Percentiles rank a stretch among this genome's conserved stretches.
These are phyloP conservation scores for Coptotermes formosanus DNA, from an alignment of 1,140 invertebrate genomes.

Conservation along the genomic window DNA sequence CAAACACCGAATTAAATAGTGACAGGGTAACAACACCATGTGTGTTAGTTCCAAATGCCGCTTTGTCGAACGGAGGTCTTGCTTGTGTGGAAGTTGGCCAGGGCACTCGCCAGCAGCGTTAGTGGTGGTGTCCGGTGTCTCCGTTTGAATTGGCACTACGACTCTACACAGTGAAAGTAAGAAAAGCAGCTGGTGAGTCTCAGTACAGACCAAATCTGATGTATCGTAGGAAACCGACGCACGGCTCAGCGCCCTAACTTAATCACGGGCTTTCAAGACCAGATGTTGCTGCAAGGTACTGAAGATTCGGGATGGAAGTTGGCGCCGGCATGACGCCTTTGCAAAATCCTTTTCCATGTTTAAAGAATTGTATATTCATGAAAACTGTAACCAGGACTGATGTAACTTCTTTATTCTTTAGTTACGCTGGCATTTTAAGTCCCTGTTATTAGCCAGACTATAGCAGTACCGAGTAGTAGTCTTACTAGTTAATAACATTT, in stretches of 20 bases:
- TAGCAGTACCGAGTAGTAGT: too few species aligned
- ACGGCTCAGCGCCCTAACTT: neutral
- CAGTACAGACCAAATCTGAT: neutral
- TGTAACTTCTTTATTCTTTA: too few species aligned
- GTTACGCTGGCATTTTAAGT: too few species aligned
- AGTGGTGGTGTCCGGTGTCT: neutral
- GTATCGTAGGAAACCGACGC: neutral
- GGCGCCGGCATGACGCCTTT: neutral
- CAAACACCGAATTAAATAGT: too few species aligned
- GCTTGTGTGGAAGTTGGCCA: neutral
- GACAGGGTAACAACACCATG: too few species aligned
- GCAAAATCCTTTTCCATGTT: too few species aligned
- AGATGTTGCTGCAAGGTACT: neutral
- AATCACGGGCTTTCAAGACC: conserved; percentile 10
- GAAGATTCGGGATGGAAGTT: neutral
- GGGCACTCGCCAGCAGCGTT: neutral
- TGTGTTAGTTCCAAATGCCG: neutral
- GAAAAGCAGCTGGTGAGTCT: too few species aligned
- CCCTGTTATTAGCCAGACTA: too few species aligned
- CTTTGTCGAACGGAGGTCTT: neutral
- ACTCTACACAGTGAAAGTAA: too few species aligned
- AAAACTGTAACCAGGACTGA: too few species aligned
- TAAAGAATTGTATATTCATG: too few species aligned
- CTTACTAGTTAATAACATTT: too few species aligned
- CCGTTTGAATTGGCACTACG: neutral